phyloP scores from a whole-genome alignment of 2,113 vertebrate species.

The Cochlearius cochlearius region DNA sequence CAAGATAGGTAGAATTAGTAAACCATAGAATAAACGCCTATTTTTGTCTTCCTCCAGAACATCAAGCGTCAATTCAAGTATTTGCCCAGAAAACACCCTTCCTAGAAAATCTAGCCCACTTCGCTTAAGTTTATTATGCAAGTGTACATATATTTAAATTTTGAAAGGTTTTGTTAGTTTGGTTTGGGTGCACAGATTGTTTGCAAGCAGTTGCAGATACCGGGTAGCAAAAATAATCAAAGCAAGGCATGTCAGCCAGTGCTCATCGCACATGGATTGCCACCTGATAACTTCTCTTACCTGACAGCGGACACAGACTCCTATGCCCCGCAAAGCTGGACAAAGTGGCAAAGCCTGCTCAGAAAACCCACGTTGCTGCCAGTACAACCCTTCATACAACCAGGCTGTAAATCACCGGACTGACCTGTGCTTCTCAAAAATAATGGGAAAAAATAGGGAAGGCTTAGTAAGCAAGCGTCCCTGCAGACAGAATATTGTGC shows the following conservation, averaged over 20 bases:
- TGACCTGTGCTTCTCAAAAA: not conserved
- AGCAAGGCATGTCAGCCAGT: not conserved
- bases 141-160: not conserved
- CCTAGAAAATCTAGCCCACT: not conserved
- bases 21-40: not conserved
- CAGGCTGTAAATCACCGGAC: not conserved
- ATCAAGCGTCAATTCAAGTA: not conserved
- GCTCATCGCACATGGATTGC: not conserved
- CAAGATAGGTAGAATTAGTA: not conserved
- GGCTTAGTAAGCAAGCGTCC: not conserved
- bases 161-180: not conserved
- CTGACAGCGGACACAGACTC: not conserved
- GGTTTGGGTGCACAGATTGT: not conserved
- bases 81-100: not conserved
- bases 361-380: not conserved
- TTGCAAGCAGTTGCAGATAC: not conserved
- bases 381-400: not conserved
- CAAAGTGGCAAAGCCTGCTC: not conserved
- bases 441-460: not conserved
- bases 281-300: not conserved
- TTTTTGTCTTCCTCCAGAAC: not conserved
- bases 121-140: not conserved
- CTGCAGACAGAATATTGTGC: not conserved
- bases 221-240: not conserved
- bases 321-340: not conserved